Evolutionary conservation across 1,140 invertebrate genomes (phyloP).

Genomic region (Drosophila fuyamai): DNA sequence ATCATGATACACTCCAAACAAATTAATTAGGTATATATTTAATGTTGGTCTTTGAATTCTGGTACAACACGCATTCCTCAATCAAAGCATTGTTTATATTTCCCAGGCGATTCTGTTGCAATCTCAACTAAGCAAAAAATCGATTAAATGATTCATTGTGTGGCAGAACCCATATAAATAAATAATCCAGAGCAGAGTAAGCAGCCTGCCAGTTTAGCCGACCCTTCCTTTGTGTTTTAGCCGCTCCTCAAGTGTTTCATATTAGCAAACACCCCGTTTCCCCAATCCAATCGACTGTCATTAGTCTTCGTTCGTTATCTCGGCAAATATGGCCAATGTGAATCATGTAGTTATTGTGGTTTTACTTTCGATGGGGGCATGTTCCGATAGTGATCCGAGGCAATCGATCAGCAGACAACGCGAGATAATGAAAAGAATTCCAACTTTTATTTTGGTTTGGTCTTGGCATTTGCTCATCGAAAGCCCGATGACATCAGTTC

Average conservation of each 20-base stretch:
- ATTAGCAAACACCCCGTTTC: conserved; percentile 16
- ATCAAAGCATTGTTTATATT: conserved; percentile 6
- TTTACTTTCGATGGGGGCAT: conserved; percentile 37
- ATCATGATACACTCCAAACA: too few species aligned
- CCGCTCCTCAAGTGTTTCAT: conserved; percentile 41
- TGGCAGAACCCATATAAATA: conserved; percentile 28
- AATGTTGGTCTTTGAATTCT: not conserved
- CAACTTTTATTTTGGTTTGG: not conserved
- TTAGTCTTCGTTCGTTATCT: conserved; percentile 27
- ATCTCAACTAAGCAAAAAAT: conserved; percentile 12
- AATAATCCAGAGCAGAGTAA: conserved; percentile 30
- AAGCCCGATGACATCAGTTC: conserved; percentile 43
- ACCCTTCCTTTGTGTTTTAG: conserved; percentile 2
- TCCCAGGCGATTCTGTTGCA: conserved; percentile 7
- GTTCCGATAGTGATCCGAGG: conserved; percentile 32
- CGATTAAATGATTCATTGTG: conserved; percentile 40
- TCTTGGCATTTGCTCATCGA: conserved; percentile 35
- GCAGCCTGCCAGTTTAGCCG: conserved; percentile 6
- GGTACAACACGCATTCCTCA: not conserved
- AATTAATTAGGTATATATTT: not conserved
- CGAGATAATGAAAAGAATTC: conserved; percentile 32
- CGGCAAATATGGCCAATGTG: conserved; percentile 15
- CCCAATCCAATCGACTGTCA: conserved; percentile 1
- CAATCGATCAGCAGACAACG: conserved; percentile 34
- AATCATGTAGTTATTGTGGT: conserved; percentile 34